Conservation (phyloP, 2,113 vertebrate species). For the Syngnathus typhle region DNA sequence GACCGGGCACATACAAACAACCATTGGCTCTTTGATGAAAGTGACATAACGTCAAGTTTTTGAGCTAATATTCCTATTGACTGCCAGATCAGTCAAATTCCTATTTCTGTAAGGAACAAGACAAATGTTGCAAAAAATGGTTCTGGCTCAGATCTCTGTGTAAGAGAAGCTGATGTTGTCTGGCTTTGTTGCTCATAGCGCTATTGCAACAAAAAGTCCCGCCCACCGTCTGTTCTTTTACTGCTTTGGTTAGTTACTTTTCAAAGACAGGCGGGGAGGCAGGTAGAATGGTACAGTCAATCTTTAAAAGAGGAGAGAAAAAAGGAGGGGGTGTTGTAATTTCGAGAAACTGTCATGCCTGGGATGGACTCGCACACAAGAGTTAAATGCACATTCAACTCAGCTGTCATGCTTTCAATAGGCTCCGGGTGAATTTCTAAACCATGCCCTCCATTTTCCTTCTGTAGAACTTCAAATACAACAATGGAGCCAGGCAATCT, state of each 20-base stretch:
- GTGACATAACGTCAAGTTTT: too few relatives aligned
- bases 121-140: background rate
- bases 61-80: too few relatives aligned
- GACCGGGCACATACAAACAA: too few relatives aligned
- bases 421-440: constrained; percentile 3
- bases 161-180: background rate
- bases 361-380: background rate
- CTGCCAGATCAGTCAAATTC: too few relatives aligned
- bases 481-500: background rate
- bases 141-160: background rate
- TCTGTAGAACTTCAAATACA: background rate
- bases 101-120: background rate
- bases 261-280: background rate
- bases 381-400: constrained; percentile 2
- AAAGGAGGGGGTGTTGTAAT: background rate
- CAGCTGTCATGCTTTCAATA: constrained; percentile 4
- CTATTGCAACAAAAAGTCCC: background rate
- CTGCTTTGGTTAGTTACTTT: background rate
- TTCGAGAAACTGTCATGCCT: constrained; percentile 6
- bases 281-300: constrained; percentile 5
- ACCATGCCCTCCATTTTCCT: constrained; percentile 2
- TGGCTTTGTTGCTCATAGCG: background rate
- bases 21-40: too few relatives aligned
- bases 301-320: background rate
- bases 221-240: constrained; percentile 1